phyloP scores from a whole-genome alignment of 2,113 vertebrate species.

The Rana temporaria region DNA sequence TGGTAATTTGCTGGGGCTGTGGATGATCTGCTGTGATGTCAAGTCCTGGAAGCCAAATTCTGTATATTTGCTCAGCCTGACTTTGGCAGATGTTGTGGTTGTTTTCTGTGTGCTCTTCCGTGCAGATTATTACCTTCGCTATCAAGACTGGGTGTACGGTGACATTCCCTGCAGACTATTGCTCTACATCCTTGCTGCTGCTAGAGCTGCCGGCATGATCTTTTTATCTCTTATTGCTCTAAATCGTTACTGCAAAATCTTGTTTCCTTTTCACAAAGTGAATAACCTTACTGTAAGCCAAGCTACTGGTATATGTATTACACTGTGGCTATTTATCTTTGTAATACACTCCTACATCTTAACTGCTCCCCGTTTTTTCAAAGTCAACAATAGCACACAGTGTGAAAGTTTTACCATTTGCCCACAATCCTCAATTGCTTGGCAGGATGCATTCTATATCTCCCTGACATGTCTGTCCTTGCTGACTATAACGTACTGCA shows the following conservation, averaged over 20 bases:
- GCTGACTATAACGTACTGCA: slow-evolving; percentile 73
- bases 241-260: slow-evolving; percentile 77
- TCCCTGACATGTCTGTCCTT: slow-evolving; percentile 72
- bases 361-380: slow-evolving; percentile 63
- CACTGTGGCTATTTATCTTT: slow-evolving; percentile 72
- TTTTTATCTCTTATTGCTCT: slow-evolving; percentile 79
- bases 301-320: slow-evolving; percentile 66
- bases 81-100: slow-evolving; percentile 74
- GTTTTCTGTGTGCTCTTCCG: slow-evolving; percentile 78
- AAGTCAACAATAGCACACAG: slow-evolving; percentile 66
- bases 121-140: slow-evolving; percentile 75
- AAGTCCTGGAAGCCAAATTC: slow-evolving; percentile 76
- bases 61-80: slow-evolving; percentile 76
- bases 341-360: slow-evolving; percentile 72
- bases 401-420: slow-evolving; percentile 82
- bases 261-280: slow-evolving; percentile 69
- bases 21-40: slow-evolving; percentile 75
- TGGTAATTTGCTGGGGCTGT: slow-evolving; percentile 72
- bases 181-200: slow-evolving; percentile 74
- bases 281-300: slow-evolving; percentile 69
- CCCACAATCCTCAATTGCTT: slow-evolving; percentile 68
- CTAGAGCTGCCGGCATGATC: slow-evolving; percentile 75
- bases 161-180: slow-evolving; percentile 71
- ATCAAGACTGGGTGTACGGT: slow-evolving; percentile 75
- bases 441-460: slow-evolving; percentile 76